Percentiles rank a stretch among this genome's conserved stretches.
Conservation (phyloP, 2,888 invertebrate genomes). For the Drosophila kanekoi region DNA sequence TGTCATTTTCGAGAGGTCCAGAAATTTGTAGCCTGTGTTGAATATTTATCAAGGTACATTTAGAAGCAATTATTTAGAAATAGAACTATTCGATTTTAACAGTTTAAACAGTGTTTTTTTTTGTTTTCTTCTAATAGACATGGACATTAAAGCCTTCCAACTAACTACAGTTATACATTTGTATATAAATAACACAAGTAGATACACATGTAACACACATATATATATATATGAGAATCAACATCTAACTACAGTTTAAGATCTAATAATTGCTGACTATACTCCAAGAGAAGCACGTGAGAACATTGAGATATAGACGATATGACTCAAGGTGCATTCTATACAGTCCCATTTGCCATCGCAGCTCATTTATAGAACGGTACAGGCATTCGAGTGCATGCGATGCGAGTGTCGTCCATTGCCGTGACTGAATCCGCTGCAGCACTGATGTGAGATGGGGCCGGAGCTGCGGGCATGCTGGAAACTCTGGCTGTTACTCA, state of each 20-base stretch:
- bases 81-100: constrained; percentile 16
- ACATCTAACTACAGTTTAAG: constrained; percentile 53
- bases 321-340: constrained; percentile 31
- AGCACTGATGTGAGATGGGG: constrained; percentile 84
- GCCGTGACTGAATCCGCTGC: constrained; percentile 81
- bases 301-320: constrained; percentile 51
- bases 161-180: constrained; percentile 32
- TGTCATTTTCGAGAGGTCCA: constrained; percentile 73
- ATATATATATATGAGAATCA: constrained; percentile 50
- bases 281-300: constrained; percentile 45
- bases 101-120: constrained; percentile 41
- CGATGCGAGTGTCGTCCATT: constrained; percentile 83
- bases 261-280: constrained; percentile 68
- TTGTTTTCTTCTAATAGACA: constrained; percentile 30
- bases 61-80: constrained; percentile 16
- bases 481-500: constrained; percentile 84
- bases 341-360: background rate
- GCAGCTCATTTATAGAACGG: constrained; percentile 72
- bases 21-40: constrained; percentile 51
- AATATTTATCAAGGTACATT: constrained; percentile 40
- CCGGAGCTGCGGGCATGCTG: constrained; percentile 75
- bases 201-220: constrained; percentile 43
- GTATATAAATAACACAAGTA: constrained; percentile 1
- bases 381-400: constrained; percentile 84
- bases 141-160: constrained; percentile 23